Evolutionary conservation across 1,140 invertebrate genomes (phyloP).

Genomic region (Drosophila pruinosa): DNA sequence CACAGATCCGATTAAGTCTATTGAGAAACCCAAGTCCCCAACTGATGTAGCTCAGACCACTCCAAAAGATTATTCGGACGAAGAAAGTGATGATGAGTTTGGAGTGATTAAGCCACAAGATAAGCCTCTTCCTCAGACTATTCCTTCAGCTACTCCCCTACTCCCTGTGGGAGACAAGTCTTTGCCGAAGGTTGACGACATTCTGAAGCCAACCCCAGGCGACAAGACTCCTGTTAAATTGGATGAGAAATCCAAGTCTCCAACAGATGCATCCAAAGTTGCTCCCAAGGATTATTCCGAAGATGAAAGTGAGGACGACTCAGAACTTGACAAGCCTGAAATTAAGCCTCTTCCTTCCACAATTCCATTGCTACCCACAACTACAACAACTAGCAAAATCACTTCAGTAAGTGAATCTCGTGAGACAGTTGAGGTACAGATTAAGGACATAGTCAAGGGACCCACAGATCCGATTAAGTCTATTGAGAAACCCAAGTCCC

Average conservation of each 20-base stretch:
- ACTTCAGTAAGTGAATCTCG: neutral
- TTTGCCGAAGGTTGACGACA: no score
- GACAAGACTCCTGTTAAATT: neutral
- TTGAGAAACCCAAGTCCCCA: constrained; percentile 1
- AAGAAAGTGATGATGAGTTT: neutral
- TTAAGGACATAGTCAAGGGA: neutral
- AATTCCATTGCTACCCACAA: neutral
- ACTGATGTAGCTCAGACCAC: neutral
- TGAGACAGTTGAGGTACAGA: neutral
- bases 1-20: neutral
- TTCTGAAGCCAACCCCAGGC: no score
- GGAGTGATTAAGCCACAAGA: no score
- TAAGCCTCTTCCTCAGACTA: no score
- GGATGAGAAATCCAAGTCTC: neutral
- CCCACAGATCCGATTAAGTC: neutral
- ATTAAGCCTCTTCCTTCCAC: no score
- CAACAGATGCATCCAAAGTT: neutral
- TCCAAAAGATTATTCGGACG: neutral
- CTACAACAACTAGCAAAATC: neutral
- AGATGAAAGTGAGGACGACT: neutral
- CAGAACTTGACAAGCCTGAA: no score
- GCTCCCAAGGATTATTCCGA: neutral
- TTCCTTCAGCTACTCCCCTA: neutral
- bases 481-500: constrained; percentile 20
- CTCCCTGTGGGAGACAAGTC: no score